Evolutionary conservation across 2,113 vertebrate genomes (phyloP).

Genomic region (Neotoma lepida): DNA sequence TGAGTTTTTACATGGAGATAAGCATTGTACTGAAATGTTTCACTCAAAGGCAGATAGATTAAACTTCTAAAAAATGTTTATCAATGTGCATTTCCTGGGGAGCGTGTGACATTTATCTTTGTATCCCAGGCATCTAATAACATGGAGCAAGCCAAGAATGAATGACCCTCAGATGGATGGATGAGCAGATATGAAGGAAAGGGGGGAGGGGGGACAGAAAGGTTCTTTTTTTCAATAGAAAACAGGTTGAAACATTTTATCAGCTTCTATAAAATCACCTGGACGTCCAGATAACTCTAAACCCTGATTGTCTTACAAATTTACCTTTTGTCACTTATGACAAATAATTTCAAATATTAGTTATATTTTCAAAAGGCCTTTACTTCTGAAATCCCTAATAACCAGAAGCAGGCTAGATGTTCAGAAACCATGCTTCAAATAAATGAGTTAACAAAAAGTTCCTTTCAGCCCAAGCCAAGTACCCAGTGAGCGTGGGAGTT

Average conservation of each 20-base stretch:
- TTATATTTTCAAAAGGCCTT: slow-evolving; percentile 39
- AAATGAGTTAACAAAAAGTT: background rate
- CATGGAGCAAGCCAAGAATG: background rate
- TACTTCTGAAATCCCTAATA: background rate
- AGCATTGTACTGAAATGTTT: background rate
- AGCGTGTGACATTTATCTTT: slow-evolving; percentile 36
- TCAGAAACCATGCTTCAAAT: background rate
- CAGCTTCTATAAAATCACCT: background rate
- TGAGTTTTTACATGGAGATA: slow-evolving; percentile 25
- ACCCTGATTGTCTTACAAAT: background rate
- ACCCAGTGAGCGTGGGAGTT: background rate
- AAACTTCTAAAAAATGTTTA: slow-evolving; percentile 23
- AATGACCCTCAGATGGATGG: background rate
- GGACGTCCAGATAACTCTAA: background rate
- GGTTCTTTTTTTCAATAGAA: background rate
- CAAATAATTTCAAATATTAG: background rate
- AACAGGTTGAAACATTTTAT: background rate
- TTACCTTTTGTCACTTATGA: background rate
- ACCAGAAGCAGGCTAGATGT: background rate
- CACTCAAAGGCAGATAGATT: background rate
- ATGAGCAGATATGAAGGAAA: background rate
- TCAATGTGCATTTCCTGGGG: background rate
- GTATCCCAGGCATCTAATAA: background rate
- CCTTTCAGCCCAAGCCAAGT: background rate
- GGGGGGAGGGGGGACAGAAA: background rate